Percentiles rank a stretch among this genome's conserved stretches.
Evolutionary conservation across 2,888 invertebrate species (phyloP).

Genomic region (Pyrrhia umbra): DNA sequence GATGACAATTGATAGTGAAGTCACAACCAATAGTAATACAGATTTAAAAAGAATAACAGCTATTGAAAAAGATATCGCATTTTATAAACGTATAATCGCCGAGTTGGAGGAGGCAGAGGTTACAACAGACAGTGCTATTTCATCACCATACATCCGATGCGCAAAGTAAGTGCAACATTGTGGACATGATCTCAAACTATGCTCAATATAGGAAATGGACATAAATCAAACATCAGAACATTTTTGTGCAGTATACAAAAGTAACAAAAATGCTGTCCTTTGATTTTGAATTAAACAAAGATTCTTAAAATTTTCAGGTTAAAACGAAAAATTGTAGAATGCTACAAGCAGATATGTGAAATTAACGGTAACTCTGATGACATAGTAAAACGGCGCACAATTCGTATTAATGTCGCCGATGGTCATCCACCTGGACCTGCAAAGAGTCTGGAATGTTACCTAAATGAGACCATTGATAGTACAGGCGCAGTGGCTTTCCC

Average conservation of each 20-base stretch:
- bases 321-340: slow-evolving; percentile 57
- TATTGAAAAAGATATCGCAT: slow-evolving; percentile 67
- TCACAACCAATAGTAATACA: too few relatives aligned
- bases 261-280: too few relatives aligned
- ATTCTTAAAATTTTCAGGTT: slow-evolving; percentile 23
- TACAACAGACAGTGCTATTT: slow-evolving; percentile 37
- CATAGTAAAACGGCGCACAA: slow-evolving; percentile 68
- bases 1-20: background rate
- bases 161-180: slow-evolving; percentile 35
- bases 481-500: slow-evolving; percentile 80
- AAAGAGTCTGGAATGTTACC: slow-evolving; percentile 70
- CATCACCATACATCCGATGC: slow-evolving; percentile 33
- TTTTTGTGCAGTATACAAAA: too few relatives aligned
- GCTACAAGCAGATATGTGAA: slow-evolving; percentile 74
- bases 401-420: slow-evolving; percentile 68
- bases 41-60: slow-evolving; percentile 35
- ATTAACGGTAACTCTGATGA: slow-evolving; percentile 63
- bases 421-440: slow-evolving; percentile 78
- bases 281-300: background rate
- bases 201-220: too few relatives aligned
- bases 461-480: slow-evolving; percentile 72
- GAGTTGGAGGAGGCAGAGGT: slow-evolving; percentile 73
- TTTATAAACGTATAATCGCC: slow-evolving; percentile 63
- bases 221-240: too few relatives aligned
- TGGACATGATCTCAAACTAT: too few relatives aligned